Evolutionary conservation across 2,113 vertebrate species (phyloP), one percentile per base, ranked within the genome.

Genomic region (Panthera leo): DNA sequence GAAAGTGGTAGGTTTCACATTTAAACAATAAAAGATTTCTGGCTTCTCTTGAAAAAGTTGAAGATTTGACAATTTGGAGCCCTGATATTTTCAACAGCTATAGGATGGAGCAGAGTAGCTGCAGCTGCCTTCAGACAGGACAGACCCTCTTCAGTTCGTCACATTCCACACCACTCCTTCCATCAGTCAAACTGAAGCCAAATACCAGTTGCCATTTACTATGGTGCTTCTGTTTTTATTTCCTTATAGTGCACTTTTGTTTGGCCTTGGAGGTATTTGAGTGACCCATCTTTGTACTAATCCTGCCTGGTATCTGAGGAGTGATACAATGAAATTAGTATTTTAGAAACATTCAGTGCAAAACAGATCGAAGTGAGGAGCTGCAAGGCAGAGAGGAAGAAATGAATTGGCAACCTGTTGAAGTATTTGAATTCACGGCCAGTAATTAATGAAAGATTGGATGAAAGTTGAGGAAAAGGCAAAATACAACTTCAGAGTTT

Each of bases 381-480:
- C 45, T 85, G 3, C 27, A 39, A 90, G 36, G 58, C 14, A 73
- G 73, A 85, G 82, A 82, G 39, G 36, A 91, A 92, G 27, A 73
- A 82, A 91, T n/a, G 80, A 91, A 65, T 51, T 19, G 15, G 86
- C 86, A 51, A 70, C 51, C 6, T 39, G 10, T 63, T 63, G 85
- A 89, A 89, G 86, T 78, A 91, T 31, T 79, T 93, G 80, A 90
- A 45, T 76, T 45, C 83, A 70, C 4, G 8, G 48, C 45, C 36
- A 73, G 12, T 76, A 71, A 96, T 94, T 87, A 92, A 88, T 94
- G 82, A 92, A 88, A 83, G 73, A 51, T 2, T 76, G 76, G 34
- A 70, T 88, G 51, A 92, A 96, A 83, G 48, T 84, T 68, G 39
- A 88, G 34, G 83, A 58, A 75, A 96, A 45, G 39, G 61, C 15